Evolutionary conservation across 2,113 vertebrate genomes (phyloP).

Genomic region (Manacus vitellinus): DNA sequence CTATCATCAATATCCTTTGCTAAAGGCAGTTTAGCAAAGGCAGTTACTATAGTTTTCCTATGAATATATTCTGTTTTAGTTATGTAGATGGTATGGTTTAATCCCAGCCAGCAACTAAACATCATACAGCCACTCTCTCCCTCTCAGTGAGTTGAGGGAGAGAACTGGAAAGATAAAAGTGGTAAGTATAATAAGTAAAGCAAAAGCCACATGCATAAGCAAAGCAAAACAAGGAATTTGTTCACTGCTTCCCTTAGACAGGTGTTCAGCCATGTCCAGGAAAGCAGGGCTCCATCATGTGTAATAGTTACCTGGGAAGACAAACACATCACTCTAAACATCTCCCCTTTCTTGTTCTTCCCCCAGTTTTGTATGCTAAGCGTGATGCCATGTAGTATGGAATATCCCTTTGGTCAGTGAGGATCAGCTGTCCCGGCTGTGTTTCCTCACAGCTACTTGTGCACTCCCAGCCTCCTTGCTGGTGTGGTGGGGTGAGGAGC

Average conservation of each 20-base stretch:
- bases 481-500: neutral
- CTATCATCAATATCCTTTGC: neutral
- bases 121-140: fast-evolving
- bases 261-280: neutral
- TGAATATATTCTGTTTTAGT: neutral
- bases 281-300: fast-evolving
- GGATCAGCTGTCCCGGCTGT: neutral
- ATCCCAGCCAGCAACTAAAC: neutral
- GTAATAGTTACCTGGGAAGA: fast-evolving
- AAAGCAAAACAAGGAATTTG: neutral
- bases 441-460: neutral
- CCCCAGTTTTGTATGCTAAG: neutral
- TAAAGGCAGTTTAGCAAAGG: neutral
- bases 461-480: fast-evolving
- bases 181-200: neutral
- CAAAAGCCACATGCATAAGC: fast-evolving
- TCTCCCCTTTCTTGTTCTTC: neutral
- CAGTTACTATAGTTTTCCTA: neutral
- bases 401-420: neutral
- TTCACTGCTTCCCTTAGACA: neutral
- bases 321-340: fast-evolving
- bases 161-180: neutral
- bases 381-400: neutral
- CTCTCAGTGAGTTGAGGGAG: neutral
- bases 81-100: neutral